Evolutionary conservation across 2,113 vertebrate genomes (phyloP), one percentile per base, ranked within the genome.

Genomic region (Oxygymnocypris stewartii): DNA sequence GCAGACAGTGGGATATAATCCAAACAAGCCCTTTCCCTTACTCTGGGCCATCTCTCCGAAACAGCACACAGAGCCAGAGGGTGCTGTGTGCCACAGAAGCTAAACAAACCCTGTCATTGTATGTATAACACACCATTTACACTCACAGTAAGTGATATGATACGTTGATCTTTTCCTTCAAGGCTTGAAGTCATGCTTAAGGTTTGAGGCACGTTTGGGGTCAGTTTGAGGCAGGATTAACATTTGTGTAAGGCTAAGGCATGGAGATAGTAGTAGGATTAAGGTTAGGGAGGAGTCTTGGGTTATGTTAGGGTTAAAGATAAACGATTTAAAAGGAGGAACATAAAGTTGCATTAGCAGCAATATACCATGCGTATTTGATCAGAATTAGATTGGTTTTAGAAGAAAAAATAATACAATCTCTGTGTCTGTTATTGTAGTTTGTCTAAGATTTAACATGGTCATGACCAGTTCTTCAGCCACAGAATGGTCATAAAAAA

Each of bases 61-160:
- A 42, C 1, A 28, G 59, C 20, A 35, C 20, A 6, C 12, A 44
- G 31, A 57, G 57, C 59, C 77, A 71, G 79, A 88, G 65, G 51
- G 76, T 40, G 44, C 80, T 8, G 75, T 31, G 80, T 86, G 85
- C 80, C 67, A 84, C 74, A 80, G 63, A 82, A 88, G 84, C 80
- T 82, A 79, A 84, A 88, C 81, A 86, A 85, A 86, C 20, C 54
- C 51, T 79, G 28, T 31, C 75, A 40, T 16, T 74, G 65, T 51
- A 73, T 47, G 63, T 31, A 37, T 71, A 35, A 14, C 25, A 65
- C n/a, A 28, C n/a, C 79, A 47, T 31, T 47, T 47, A 44, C 37
- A 81, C 79, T 40, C 40, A 81, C 20, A 63, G 54, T 80, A 63
- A 80, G 37, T 63, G 57, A n/a, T 6, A 63, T 5, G 12, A 31